phyloP scores from a whole-genome alignment of 2,888 invertebrate genomes.

The Heliconius aoede region DNA sequence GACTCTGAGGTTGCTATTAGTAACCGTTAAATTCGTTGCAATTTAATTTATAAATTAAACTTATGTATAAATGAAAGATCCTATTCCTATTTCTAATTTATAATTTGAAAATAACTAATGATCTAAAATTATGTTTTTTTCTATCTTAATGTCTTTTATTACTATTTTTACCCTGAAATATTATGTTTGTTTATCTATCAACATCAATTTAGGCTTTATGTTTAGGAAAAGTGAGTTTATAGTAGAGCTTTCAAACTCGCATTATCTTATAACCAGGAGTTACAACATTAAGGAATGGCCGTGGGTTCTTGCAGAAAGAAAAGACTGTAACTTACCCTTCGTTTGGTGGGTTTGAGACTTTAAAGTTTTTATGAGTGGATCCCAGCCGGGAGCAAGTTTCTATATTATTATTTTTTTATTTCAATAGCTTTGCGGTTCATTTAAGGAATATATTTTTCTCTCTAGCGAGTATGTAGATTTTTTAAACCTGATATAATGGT shows the following conservation, averaged over 20 bases:
- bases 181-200: too few species aligned
- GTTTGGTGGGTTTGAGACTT: not conserved
- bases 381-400: not conserved
- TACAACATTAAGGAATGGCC: too few species aligned
- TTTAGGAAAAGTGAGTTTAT: too few species aligned
- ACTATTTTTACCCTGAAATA: too few species aligned
- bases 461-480: too few species aligned
- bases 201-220: too few species aligned
- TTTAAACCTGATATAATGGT: too few species aligned
- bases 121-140: not conserved
- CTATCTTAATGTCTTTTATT: too few species aligned
- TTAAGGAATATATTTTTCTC: not conserved
- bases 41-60: not conserved
- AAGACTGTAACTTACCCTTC: not conserved
- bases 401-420: not conserved
- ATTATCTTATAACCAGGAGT: too few species aligned
- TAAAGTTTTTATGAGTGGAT: not conserved
- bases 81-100: too few species aligned
- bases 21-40: not conserved
- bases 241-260: too few species aligned
- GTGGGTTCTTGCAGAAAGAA: not conserved
- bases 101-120: not conserved
- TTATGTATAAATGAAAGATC: too few species aligned
- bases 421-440: not conserved
- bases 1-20: not conserved